Evolutionary conservation across 2,888 invertebrate species (phyloP).

Genomic region (Nycteola revayana): DNA sequence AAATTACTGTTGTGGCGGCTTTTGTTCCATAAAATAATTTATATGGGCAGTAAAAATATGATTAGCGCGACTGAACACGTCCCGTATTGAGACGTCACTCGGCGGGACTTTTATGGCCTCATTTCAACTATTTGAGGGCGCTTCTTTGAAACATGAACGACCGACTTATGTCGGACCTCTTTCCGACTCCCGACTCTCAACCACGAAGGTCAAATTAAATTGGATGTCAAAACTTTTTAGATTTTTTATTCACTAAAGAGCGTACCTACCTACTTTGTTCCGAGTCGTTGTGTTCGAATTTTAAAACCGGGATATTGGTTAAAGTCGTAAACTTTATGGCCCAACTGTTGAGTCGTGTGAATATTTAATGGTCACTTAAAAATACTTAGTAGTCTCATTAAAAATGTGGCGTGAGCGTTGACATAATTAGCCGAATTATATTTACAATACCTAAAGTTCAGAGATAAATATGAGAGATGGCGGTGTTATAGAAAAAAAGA

Average conservation of each 20-base stretch:
- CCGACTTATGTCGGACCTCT: conserved; percentile 44
- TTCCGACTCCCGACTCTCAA: conserved; percentile 17
- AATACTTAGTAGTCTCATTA: conserved; percentile 7
- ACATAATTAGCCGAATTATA: too few relatives aligned
- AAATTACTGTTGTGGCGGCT: conserved; percentile 45
- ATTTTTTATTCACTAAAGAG: conserved; percentile 38
- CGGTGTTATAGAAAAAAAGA: conserved; percentile 80
- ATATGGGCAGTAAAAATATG: conserved; percentile 70
- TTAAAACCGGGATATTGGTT: conserved; percentile 56
- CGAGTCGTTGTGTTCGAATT: conserved; percentile 43
- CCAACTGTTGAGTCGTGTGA: conserved; percentile 61
- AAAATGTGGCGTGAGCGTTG: conserved; percentile 1
- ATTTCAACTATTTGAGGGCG: conserved; percentile 67
- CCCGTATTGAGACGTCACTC: conserved; percentile 66
- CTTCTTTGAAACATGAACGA: conserved; percentile 67
- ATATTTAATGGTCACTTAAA: conserved; percentile 52
- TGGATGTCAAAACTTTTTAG: conserved; percentile 40
- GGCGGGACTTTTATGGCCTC: conserved; percentile 69
- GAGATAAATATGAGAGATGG: conserved; percentile 70
- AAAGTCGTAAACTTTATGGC: conserved; percentile 66
- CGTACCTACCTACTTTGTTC: conserved; percentile 39
- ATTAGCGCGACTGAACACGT: conserved; percentile 54
- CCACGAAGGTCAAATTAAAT: conserved; percentile 30
- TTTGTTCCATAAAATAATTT: conserved; percentile 58
- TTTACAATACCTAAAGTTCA: conserved; percentile 35